These are phyloP conservation scores for Oryzias melastigma DNA, from an alignment of 2,113 vertebrate genomes.

Conservation along the genomic window DNA sequence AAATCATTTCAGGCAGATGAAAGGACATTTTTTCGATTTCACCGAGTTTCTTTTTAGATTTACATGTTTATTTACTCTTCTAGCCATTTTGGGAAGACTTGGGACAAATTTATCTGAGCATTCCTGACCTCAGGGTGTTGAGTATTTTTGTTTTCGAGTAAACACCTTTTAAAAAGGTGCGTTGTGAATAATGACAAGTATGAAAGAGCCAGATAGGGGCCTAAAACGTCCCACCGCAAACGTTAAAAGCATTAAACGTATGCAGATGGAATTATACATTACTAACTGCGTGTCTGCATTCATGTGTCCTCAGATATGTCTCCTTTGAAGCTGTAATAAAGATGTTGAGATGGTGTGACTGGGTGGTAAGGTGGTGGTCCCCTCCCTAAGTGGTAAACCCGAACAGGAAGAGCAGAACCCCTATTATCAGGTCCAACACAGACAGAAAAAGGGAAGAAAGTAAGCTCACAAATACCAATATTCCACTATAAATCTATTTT, in stretches of 20 bases:
- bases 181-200: conserved; percentile 66
- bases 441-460: conserved; percentile 19
- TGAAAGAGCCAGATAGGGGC: conserved; percentile 44
- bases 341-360: conserved; percentile 60
- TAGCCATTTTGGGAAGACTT: conserved; percentile 42
- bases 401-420: conserved; percentile 70
- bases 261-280: conserved; percentile 35
- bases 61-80: conserved; percentile 59
- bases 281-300: conserved; percentile 19
- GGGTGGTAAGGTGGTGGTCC: conserved; percentile 63
- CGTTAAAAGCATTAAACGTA: conserved; percentile 28
- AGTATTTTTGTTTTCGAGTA: conserved; percentile 63
- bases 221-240: conserved; percentile 39
- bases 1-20: conserved; percentile 15
- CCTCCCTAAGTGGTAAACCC: conserved; percentile 70
- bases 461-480: background rate
- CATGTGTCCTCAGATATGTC: conserved; percentile 14
- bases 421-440: conserved; percentile 61
- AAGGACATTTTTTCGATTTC: background rate
- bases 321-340: conserved; percentile 58
- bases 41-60: conserved; percentile 10
- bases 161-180: conserved; percentile 61
- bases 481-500: too few relatives aligned
- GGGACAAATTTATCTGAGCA: conserved; percentile 59
- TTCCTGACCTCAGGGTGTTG: conserved; percentile 47